Evolutionary conservation across 2,888 invertebrate genomes (phyloP).

Genomic region (Lithosia quadra): DNA sequence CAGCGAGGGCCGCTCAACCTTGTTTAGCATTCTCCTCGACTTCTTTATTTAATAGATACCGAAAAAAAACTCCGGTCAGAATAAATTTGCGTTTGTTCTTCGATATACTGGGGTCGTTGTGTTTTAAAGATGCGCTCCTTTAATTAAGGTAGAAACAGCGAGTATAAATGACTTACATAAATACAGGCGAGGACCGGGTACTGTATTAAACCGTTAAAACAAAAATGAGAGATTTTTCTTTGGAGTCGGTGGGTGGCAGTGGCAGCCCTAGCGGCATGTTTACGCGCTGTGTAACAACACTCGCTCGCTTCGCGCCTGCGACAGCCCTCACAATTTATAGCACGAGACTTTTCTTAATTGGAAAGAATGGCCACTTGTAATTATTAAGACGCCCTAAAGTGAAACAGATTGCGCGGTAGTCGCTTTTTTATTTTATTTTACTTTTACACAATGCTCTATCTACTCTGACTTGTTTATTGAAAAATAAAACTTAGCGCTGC

Average conservation of each 20-base stretch:
- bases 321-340: conserved; percentile 85
- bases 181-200: conserved; percentile 70
- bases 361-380: conserved; percentile 87
- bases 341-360: conserved; percentile 86
- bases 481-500: conserved; percentile 52
- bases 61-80: conserved; percentile 80
- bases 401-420: conserved; percentile 85
- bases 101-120: conserved; percentile 75
- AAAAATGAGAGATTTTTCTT: conserved; percentile 58
- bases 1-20: conserved; percentile 85
- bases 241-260: conserved; percentile 62
- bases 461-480: conserved; percentile 58
- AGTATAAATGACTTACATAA: conserved; percentile 76
- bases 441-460: conserved; percentile 62
- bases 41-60: conserved; percentile 87
- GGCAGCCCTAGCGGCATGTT: conserved; percentile 79
- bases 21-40: conserved; percentile 86
- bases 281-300: conserved; percentile 76
- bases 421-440: conserved; percentile 74
- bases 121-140: conserved; percentile 77
- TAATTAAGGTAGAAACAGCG: conserved; percentile 76
- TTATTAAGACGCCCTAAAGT: conserved; percentile 87
- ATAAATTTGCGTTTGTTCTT: conserved; percentile 84
- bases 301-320: conserved; percentile 68
- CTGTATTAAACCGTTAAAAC: conserved; percentile 78